Conservation (phyloP, 2,888 invertebrate genomes). For the Epiblema foenella region DNA sequence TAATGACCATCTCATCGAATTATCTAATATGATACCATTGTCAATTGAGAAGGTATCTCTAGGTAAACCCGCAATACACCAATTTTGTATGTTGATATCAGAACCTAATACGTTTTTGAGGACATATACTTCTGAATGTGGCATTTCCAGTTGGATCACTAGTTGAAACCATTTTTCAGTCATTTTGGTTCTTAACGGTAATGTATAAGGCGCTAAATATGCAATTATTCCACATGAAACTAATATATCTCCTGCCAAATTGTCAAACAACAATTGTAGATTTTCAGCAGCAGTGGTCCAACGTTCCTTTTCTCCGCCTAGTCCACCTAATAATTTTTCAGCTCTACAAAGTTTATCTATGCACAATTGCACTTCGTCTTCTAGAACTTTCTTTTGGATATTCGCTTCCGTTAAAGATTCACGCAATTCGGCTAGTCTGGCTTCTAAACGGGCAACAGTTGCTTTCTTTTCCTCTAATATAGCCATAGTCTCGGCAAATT, state of each 20-base stretch:
- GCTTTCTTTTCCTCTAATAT: slow-evolving; percentile 93
- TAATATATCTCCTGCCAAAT: slow-evolving; percentile 94
- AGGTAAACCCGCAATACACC: slow-evolving; percentile 93
- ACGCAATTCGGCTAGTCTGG: slow-evolving; percentile 89
- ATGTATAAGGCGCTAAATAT: slow-evolving; percentile 94
- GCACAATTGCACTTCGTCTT: slow-evolving; percentile 91
- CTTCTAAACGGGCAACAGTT: slow-evolving; percentile 90
- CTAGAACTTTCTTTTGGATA: slow-evolving; percentile 87
- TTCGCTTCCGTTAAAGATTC: slow-evolving; percentile 88
- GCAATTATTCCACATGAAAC: slow-evolving; percentile 95
- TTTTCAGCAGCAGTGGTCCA: slow-evolving; percentile 92
- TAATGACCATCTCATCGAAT: slow-evolving; percentile 91
- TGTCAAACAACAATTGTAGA: slow-evolving; percentile 90
- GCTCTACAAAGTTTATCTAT: slow-evolving; percentile 93
- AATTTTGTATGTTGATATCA: slow-evolving; percentile 93
- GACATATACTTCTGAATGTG: slow-evolving; percentile 90
- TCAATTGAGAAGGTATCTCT: slow-evolving; percentile 93
- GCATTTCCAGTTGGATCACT: slow-evolving; percentile 88
- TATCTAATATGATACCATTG: slow-evolving; percentile 93
- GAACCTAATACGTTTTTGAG: slow-evolving; percentile 91
- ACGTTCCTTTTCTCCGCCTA: slow-evolving; percentile 94
- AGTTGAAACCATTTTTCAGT: slow-evolving; percentile 89
- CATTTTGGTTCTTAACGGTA: slow-evolving; percentile 85
- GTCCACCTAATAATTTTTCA: slow-evolving; percentile 93
- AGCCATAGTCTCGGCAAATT: slow-evolving; percentile 92